These are phyloP conservation scores for Enteromius unitaeniatus DNA, from an alignment of 2,797 vertebrate species.

Conservation along the genomic window DNA sequence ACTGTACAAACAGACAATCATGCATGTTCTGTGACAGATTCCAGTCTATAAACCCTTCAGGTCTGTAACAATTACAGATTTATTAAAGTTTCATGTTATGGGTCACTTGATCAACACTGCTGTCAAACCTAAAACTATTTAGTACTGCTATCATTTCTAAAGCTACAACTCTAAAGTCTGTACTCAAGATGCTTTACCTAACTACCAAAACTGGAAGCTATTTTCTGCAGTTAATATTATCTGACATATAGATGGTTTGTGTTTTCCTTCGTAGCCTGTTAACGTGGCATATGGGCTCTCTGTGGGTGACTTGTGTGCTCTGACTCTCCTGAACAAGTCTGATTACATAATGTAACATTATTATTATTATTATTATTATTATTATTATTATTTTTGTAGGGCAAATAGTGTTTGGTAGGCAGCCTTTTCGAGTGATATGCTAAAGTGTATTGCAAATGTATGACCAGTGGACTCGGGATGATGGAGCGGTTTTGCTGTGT, in stretches of 20 bases:
- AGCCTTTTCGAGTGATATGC: conserved; percentile 9
- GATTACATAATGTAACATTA: neutral
- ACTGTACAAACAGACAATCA: conserved; percentile 26
- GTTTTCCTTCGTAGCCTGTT: neutral
- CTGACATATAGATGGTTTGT: neutral
- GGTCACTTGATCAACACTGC: conserved; percentile 7
- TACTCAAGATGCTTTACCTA: neutral
- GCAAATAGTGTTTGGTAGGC: conserved; percentile 36
- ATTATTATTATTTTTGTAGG: conserved; percentile 8
- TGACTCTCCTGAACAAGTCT: neutral
- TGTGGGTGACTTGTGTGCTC: conserved; percentile 22
- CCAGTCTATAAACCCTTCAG: conserved; percentile 3
- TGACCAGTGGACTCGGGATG: neutral
- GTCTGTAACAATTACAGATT: conserved; percentile 1
- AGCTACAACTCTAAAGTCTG: neutral
- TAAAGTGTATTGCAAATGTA: conserved; percentile 14
- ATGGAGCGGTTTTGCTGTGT: neutral
- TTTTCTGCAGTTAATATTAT: neutral
- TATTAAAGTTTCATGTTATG: neutral
- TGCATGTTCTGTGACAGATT: conserved; percentile 2
- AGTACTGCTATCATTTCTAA: conserved; percentile 3
- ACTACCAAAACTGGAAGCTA: neutral
- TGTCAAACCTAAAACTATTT: conserved; percentile 14
- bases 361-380: no score
- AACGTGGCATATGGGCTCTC: neutral